Base-by-base conservation (phyloP, 1,140 invertebrate genomes). In the Vollenhovia emeryi region DNA sequence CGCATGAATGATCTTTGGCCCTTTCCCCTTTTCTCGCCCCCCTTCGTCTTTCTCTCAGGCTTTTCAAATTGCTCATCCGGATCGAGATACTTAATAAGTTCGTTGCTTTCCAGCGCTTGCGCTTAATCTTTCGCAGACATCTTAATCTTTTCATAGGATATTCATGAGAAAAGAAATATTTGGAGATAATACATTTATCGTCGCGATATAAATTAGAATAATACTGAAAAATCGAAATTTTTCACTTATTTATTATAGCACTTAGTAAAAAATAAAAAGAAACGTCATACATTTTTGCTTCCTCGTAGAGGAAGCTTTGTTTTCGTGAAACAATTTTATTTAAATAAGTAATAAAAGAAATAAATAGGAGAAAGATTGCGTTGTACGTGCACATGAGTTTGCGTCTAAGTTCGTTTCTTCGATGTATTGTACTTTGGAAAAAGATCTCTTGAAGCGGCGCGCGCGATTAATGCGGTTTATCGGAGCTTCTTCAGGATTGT, bases 401-500 rank as follows among this genome's bases (percentile, higher is more conserved):
- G 68, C 79, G 76, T 89, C 89, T 92, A 93, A 91, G 92, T 91
- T 90, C 57, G 78, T 91, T 92, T 82, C 76, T 66, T 36, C 92
- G 88, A 93, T 91, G 71, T 87, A 84, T 74, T 91, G 71, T 87
- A 84, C 78, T 75, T 87, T 89, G 89, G 89, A 91, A 90, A 91
- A 90, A 89, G 89, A 91, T 88, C 89, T 74, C 27, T 57, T 66
- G 75, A 85, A 89, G 66, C 43, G 50, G 66, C 66, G 78, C 48
- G 89, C 91, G 87, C 91, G 88, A 92, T 93, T 92, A 93, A 92
- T 92, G 92, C 91, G 88, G 91, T 93, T 93, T 93, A 93, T 93
- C 91, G 91, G 90, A 86, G 87, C 89, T 92, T 92, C 91, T 92
- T 91, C 90, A 90, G 84, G 82, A 86, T 87, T 57, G 86, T 90